phyloP scores from a whole-genome alignment of 2,888 invertebrate genomes.

The Furcula furcula region DNA sequence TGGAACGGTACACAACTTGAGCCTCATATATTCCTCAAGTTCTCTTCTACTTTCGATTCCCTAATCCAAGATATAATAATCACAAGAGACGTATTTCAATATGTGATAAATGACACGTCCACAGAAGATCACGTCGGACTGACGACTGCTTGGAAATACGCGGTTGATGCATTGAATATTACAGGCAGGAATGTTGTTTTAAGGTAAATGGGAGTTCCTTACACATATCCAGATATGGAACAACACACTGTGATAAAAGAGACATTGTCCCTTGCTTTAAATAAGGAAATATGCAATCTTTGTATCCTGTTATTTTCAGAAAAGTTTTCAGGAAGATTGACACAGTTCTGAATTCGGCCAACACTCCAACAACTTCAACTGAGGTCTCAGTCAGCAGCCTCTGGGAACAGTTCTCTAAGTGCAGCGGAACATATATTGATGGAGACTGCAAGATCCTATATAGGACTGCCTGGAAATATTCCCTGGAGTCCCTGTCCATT shows the following conservation, averaged over 20 bases:
- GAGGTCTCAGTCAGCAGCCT: conserved; percentile 40
- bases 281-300: too few relatives aligned
- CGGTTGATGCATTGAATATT: conserved; percentile 39
- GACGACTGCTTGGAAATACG: conserved; percentile 47
- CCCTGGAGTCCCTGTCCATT: conserved; percentile 52
- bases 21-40: conserved; percentile 60
- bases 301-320: conserved; percentile 32
- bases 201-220: too few relatives aligned
- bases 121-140: conserved; percentile 30
- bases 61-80: conserved; percentile 48
- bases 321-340: conserved; percentile 61
- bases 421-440: conserved; percentile 28
- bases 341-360: conserved; percentile 48
- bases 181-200: conserved; percentile 40
- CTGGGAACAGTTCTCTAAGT: conserved; percentile 52
- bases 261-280: too few relatives aligned
- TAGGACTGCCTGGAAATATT: conserved; percentile 48
- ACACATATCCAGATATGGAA: too few relatives aligned
- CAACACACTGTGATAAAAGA: too few relatives aligned
- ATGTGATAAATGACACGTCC: conserved; percentile 32
- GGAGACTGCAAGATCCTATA: conserved; percentile 42
- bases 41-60: conserved; percentile 54
- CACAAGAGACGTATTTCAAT: conserved; percentile 36
- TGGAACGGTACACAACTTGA: conserved; percentile 51
- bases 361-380: conserved; percentile 28